Base-by-base conservation (phyloP, 2,797 vertebrate species). In the Premnoplex brunnescens region DNA sequence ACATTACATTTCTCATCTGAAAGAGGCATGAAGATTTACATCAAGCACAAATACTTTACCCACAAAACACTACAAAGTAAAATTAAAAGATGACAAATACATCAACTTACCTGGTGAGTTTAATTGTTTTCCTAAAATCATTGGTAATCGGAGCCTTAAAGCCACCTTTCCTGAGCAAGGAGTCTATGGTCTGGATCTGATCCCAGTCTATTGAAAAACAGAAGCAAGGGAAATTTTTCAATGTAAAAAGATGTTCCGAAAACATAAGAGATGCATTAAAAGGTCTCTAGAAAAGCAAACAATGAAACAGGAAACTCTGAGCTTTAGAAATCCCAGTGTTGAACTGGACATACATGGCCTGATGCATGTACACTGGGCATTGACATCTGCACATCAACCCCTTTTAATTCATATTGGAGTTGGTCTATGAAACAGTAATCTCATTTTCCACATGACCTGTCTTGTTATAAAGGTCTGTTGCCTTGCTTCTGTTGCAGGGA, bases 121-220 rank as follows among this genome's bases (percentile, higher is more conserved):
- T 98, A 97, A 98, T 98, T 23, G 98, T 98, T 98, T 98, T 98
- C 96, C 98, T 98, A 98, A 98, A 98, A 94, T 98, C 98, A 98
- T 97, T 98, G 95, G 98, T 98, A 95, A 98, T 98, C 3, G 98
- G 98, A 97, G 98, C 98, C 97, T 98, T 98, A 97, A 98, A 98
- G 93, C 98, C 98, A 97, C 98, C 98, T 98, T 98, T 98, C 97
- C 98, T 98, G 97, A 98, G 98, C 96, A 98, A 98, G 97, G 98
- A 98, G 95, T 98, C 98, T 98, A 98, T 98, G 91, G 98, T 98
- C 97, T 98, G 98, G 96, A 98, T 98, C 97, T 98, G 98, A 98
- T 98, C 98, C 98, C 98, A 98, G 97, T 98, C 98, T 98, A 89
- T 95, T 91, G 80, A 95, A 91, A 97, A 97, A 92, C 0, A 92